Evolutionary conservation across 2,888 invertebrate genomes (phyloP).

Genomic region (Drosophila quinaria): DNA sequence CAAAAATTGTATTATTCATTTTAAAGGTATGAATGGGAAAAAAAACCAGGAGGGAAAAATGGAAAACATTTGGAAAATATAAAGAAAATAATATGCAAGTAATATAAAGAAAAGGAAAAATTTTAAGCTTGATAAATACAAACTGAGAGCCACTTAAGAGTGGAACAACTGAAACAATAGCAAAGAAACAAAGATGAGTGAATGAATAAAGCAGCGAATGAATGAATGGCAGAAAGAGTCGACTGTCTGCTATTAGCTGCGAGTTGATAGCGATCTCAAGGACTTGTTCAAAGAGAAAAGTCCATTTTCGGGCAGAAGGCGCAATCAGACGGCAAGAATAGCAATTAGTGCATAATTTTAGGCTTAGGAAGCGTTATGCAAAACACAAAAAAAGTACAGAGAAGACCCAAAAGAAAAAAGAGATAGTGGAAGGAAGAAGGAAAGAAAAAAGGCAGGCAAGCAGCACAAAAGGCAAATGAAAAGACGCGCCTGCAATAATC

Average conservation of each 20-base stretch:
- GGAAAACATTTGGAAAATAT: background rate
- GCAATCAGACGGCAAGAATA: conserved; percentile 69
- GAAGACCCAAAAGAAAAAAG: background rate
- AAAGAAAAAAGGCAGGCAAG: background rate
- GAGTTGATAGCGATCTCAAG: conserved; percentile 62
- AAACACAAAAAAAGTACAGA: conserved; percentile 13
- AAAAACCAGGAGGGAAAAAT: background rate
- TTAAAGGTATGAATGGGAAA: background rate
- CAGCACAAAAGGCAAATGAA: conserved; percentile 46
- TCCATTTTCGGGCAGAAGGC: conserved; percentile 16
- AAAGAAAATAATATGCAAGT: conserved; percentile 16
- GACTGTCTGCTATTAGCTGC: conserved; percentile 60
- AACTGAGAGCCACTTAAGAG: conserved; percentile 37
- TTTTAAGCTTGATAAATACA: conserved; percentile 37
- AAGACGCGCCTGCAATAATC: conserved; percentile 73
- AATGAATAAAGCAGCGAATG: conserved; percentile 23
- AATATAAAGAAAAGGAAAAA: conserved; percentile 19
- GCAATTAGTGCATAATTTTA: conserved; percentile 72
- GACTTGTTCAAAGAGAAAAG: conserved; percentile 37
- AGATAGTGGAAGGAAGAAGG: background rate
- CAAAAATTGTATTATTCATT: too few relatives aligned
- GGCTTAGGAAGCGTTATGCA: conserved; percentile 45
- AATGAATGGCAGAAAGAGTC: conserved; percentile 15
- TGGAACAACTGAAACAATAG: conserved; percentile 25
- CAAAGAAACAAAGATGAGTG: conserved; percentile 10